Base-by-base conservation (phyloP, 2,113 vertebrate species). In the Platysteira castanea region DNA sequence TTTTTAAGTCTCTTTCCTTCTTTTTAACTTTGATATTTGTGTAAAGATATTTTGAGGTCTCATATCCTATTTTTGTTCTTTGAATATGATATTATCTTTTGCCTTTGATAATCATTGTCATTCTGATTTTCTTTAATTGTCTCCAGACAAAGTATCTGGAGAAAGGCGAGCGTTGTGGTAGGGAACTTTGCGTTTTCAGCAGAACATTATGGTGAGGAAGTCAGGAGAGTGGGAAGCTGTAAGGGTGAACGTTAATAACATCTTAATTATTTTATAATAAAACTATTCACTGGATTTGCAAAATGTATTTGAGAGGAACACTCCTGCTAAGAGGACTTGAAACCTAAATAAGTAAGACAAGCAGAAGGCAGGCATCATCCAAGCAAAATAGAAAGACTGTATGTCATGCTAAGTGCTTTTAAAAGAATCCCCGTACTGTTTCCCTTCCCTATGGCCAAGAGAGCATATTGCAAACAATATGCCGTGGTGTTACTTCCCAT, bases 401-500 rank as follows among this genome's bases (percentile, higher is more conserved):
- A 91, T 84, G 84, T 96, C 91, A 86, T 91, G 39, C 54, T 93
- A 84, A 93, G 85, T 90, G 92, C 95, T 95, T 96, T 87, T 94
- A 96, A 94, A 97, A 95, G 84, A 95, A 94, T 94, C 41, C 30
- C 31, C 13, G 13, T 91, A 96, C 91, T 80, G 90, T 74, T 93
- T 87, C 84, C 70, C 80, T 95, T 95, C 93, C 93, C 85, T 91
- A 54, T 96, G 95, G 92, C 95, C 90, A 96, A 95, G 93, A 87
- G 87, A 94, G 79, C 93, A 95, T 95, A 96, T 96, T 96, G 95
- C 89, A 83, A 94, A 93, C 94, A 97, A 93, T 93, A 95, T 94
- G 95, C 84, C 90, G 54, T 57, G 30, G 57, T 73, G 91, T 93
- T 85, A 85, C 74, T 87, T 96, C 89, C 95, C 89, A 63, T 94